These are phyloP conservation scores for Tryphoninae sp. DNA, from an alignment of 2,888 invertebrate genomes.

Conservation along the genomic window DNA sequence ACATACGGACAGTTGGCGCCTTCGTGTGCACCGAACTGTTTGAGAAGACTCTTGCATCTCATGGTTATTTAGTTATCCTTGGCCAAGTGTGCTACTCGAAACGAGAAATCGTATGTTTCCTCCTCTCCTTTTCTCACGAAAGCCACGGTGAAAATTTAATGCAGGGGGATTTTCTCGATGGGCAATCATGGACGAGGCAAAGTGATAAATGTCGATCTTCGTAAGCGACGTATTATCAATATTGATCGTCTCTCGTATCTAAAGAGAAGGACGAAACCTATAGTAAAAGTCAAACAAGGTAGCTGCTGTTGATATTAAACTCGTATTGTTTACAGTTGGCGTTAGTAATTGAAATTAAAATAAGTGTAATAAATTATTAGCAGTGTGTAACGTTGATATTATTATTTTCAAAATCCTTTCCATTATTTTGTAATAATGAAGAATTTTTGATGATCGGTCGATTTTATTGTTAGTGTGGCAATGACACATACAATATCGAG, in stretches of 20 bases:
- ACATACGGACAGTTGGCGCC: background rate
- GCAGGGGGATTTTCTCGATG: background rate
- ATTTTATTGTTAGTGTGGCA: constrained; percentile 3
- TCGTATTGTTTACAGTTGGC: background rate
- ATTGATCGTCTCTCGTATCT: background rate
- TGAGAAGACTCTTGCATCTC: background rate
- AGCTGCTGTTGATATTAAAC: background rate
- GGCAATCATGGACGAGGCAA: background rate
- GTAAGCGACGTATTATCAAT: background rate
- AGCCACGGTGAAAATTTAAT: background rate
- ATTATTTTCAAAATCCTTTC: background rate
- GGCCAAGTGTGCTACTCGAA: constrained; percentile 34
- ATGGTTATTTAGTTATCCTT: constrained; percentile 14
- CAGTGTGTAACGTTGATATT: no score
- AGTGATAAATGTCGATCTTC: background rate
- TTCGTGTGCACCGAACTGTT: constrained; percentile 3
- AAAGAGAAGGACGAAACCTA: background rate
- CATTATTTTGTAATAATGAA: constrained; percentile 2
- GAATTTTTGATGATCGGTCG: constrained; percentile 35
- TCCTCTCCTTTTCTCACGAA: background rate
- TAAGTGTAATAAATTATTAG: no score
- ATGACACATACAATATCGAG: constrained; percentile 24
- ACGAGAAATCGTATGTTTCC: constrained; percentile 29
- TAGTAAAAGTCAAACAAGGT: background rate
- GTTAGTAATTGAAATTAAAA: background rate